These are phyloP conservation scores for Caenorhabditis remanei DNA, from an alignment of 1,140 invertebrate species.

Conservation along the genomic window DNA sequence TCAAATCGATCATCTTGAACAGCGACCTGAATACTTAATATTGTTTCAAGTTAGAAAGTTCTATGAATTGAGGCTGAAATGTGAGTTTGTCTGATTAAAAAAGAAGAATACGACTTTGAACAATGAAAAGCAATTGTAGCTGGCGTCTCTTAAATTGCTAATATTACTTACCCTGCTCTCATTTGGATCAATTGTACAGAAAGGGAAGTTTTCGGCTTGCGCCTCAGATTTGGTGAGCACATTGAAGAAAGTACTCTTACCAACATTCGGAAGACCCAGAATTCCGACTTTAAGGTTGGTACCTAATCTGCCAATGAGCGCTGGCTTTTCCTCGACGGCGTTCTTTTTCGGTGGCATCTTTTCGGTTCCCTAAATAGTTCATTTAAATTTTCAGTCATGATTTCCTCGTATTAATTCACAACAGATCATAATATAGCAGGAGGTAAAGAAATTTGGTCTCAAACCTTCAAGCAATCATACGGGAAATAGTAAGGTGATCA, in stretches of 20 bases:
- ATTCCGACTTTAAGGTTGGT: constrained; percentile 88
- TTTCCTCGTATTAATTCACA: neutral
- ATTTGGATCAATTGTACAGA: constrained; percentile 99
- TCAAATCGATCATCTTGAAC: constrained; percentile 95
- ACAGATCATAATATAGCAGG: neutral
- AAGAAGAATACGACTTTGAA: no score
- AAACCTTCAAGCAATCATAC: neutral
- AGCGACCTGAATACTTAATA: constrained; percentile 82
- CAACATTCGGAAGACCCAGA: constrained; percentile 78
- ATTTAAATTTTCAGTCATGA: neutral
- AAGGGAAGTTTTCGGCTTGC: constrained; percentile 96
- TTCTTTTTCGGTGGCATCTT: constrained; percentile 92
- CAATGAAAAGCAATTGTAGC: no score
- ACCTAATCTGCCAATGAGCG: constrained; percentile 93
- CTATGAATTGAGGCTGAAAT: neutral
- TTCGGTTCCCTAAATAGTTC: neutral
- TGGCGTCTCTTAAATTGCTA: no score
- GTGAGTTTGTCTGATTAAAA: no score
- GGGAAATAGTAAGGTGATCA: no score
- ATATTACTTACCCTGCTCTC: constrained; percentile 86
- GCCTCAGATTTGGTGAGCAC: constrained; percentile 94
- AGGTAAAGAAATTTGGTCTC: constrained; percentile 10
- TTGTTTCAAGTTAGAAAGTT: neutral
- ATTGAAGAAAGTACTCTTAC: constrained; percentile 99
- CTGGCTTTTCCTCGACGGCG: constrained; percentile 85